These are phyloP conservation scores for Bothrops jararaca DNA, from an alignment of 2,113 vertebrate species.

Conservation along the genomic window DNA sequence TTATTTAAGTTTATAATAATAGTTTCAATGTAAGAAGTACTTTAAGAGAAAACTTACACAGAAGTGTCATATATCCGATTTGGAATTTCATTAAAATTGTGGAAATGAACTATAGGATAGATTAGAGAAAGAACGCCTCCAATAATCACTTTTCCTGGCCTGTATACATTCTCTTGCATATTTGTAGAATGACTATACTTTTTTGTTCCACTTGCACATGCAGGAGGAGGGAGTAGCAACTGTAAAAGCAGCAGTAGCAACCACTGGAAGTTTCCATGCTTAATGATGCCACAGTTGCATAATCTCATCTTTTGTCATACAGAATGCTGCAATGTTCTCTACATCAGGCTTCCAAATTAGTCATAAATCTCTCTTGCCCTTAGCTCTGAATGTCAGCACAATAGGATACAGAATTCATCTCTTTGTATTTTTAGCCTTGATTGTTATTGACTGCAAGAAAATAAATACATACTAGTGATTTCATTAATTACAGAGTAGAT, in stretches of 20 bases:
- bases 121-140: background rate
- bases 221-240: background rate
- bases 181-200: background rate
- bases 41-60: background rate
- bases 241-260: background rate
- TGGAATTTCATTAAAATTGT: background rate
- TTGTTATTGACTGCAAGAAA: background rate
- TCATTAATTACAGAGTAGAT: slow-evolving; percentile 1
- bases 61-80: accelerated
- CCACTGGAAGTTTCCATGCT: background rate
- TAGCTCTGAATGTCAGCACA: background rate
- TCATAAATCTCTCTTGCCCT: too few relatives aligned
- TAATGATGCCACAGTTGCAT: background rate
- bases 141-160: background rate
- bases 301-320: too few relatives aligned
- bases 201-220: too few relatives aligned
- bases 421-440: background rate
- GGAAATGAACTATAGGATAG: background rate
- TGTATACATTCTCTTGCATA: background rate
- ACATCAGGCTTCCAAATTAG: background rate
- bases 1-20: too few relatives aligned
- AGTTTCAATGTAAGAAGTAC: background rate
- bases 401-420: background rate
- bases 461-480: background rate
- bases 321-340: background rate